A percentile compares a stretch with the other conserved stretches of the same genome.
Conservation (phyloP, 2,113 vertebrate species). For the Heteronetta atricapilla region DNA sequence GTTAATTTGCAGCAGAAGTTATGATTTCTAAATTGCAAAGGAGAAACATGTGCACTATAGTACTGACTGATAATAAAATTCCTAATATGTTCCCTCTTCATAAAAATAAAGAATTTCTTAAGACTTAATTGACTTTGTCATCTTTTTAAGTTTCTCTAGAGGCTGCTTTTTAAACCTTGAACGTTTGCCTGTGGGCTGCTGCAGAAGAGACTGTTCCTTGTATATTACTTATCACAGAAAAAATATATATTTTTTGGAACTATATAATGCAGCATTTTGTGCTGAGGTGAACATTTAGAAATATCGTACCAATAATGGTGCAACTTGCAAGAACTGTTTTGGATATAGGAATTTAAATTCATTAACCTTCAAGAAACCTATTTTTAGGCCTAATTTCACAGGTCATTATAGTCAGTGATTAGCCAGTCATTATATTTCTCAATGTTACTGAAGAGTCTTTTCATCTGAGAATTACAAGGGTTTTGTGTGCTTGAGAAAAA, state of each 20-base stretch:
- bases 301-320: not conserved
- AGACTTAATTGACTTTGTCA: slow-evolving; percentile 49
- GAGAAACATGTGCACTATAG: not conserved
- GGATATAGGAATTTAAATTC: slow-evolving; percentile 1
- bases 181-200: slow-evolving; percentile 43
- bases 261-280: not conserved
- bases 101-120: slow-evolving; percentile 41
- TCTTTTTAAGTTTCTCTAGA: slow-evolving; percentile 24
- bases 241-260: not conserved
- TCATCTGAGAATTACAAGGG: not conserved
- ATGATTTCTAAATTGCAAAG: slow-evolving; percentile 33
- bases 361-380: slow-evolving; percentile 34
- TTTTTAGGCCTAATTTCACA: slow-evolving; percentile 15
- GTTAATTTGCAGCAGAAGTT: slow-evolving; percentile 11
- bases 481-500: not conserved
- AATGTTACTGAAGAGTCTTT: not conserved
- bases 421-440: slow-evolving; percentile 3
- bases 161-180: slow-evolving; percentile 4
- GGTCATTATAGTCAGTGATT: not conserved
- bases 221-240: not conserved
- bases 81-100: not conserved
- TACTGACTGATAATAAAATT: slow-evolving; percentile 10
- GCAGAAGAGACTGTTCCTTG: not conserved
- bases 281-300: slow-evolving; percentile 9
- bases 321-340: not conserved